These are phyloP conservation scores for Temnothorax ravouxi DNA, from an alignment of 2,888 invertebrate species.

Conservation along the genomic window DNA sequence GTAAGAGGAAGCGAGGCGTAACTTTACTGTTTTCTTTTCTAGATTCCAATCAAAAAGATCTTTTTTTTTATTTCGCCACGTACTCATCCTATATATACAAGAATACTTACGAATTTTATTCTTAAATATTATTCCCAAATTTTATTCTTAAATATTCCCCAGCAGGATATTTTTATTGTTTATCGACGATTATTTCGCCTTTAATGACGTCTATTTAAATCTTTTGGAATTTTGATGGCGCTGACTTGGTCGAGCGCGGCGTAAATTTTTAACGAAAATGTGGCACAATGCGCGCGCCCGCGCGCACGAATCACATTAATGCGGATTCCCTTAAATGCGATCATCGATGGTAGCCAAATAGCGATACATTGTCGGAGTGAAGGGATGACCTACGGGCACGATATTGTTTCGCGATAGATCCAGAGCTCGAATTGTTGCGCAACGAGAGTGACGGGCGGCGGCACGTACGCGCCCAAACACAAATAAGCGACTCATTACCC, in stretches of 20 bases:
- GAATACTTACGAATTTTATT: constrained; percentile 1
- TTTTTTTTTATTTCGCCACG: background rate
- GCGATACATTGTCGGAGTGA: constrained; percentile 21
- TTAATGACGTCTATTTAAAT: background rate
- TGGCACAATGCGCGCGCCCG: background rate
- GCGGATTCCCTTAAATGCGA: constrained; percentile 44
- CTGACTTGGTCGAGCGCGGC: background rate
- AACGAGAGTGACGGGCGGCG: constrained; percentile 30
- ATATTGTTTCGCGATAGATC: constrained; percentile 40
- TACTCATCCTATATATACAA: background rate
- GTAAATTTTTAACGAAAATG: background rate
- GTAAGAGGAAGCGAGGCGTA: background rate
- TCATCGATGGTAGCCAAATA: constrained; percentile 39
- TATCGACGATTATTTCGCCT: background rate
- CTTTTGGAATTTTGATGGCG: background rate
- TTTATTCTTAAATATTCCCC: no score
- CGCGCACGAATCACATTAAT: constrained; percentile 9
- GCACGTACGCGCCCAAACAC: constrained; percentile 29
- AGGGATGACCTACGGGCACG: constrained; percentile 35
- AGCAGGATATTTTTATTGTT: background rate
- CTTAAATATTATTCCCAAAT: background rate
- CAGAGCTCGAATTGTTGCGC: constrained; percentile 32
- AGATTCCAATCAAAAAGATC: background rate
- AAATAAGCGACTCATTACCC: constrained; percentile 46
- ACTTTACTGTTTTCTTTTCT: background rate